Evolutionary conservation across 2,113 vertebrate genomes (phyloP), one percentile per base, ranked within the genome.

Genomic region (Sus scrofa): DNA sequence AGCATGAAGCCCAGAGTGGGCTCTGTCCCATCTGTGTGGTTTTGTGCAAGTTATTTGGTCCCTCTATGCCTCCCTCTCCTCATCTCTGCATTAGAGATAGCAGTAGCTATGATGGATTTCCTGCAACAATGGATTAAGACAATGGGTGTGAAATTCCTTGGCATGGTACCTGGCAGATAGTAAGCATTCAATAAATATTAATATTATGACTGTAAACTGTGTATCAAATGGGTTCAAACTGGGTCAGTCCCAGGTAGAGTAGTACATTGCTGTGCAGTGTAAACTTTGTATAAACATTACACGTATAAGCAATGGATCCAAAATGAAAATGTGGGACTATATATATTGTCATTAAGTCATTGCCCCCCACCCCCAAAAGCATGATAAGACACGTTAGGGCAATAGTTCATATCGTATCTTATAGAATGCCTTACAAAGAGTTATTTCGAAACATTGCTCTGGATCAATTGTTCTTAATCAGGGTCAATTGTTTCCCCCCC

Each of bases 301-400:
- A 56, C 58, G 32, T 9, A 7, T 10, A n/a, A 79, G n/a, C 12
- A 20, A 15, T 24, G 39, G 34, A n/a, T 32, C 26, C 16, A 18
- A 37, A 50, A n/a, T 58, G 73, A 75, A 77, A 50, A 62, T 0
- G n/a, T 26, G 30, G 18, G 4, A 0, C 4, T 2, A 0, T 26
- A 0, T 50, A 12, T 37, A 10, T 7, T 6, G n/a, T 37, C 22
- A 39, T 0, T 62, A 73, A 34, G 9, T 54, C 14, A 13, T 11
- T 0, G 13, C 63, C 18, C 32, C 19, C 16, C 24, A 1, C 32
- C 2, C 18, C 3, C 8, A 3, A 12, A 32, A 74, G 37, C 58
- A 9, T 11, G 1, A 1, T 18, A n/a, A 4, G 32, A 58, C 44
- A 34, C n/a, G 68, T 18, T n/a, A 58, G 63, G 44, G 54, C 1